These are phyloP conservation scores for Loriculus beryllinus DNA, from an alignment of 2,797 vertebrate genomes.

Conservation along the genomic window DNA sequence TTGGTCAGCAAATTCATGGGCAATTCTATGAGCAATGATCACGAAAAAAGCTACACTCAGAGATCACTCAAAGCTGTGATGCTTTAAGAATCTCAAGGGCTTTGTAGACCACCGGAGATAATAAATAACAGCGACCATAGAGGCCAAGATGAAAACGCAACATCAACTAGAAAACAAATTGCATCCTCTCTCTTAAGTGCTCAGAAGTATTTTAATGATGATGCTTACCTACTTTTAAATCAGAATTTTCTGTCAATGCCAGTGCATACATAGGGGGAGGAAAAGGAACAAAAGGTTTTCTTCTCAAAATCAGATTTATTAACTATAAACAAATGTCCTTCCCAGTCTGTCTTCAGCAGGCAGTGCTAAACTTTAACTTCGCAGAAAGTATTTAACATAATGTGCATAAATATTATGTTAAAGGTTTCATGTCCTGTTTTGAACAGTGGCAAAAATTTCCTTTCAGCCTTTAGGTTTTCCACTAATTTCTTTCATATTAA, in stretches of 20 bases:
- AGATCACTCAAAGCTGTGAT: background rate
- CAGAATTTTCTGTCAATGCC: background rate
- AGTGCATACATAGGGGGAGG: background rate
- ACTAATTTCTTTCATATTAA: constrained; percentile 60
- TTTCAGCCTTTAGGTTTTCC: constrained; percentile 45
- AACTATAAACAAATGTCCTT: constrained; percentile 25
- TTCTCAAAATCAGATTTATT: constrained; percentile 50
- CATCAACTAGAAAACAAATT: background rate
- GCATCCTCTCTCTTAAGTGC: background rate
- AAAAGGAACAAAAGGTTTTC: background rate
- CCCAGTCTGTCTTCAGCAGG: background rate
- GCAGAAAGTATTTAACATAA: constrained; percentile 51
- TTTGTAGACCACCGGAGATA: background rate
- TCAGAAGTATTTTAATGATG: background rate
- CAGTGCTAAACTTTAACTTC: constrained; percentile 34
- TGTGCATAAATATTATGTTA: constrained; percentile 62
- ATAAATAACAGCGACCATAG: background rate
- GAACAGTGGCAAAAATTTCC: constrained; percentile 59
- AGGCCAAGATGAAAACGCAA: background rate
- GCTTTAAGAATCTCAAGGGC: background rate
- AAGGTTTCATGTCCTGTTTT: constrained; percentile 62
- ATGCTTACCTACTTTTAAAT: background rate
- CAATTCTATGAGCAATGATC: background rate
- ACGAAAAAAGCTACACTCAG: accelerated
- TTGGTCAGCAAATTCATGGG: background rate